phyloP scores from a whole-genome alignment of 2,113 vertebrate species.

The Sinosuthora webbiana region DNA sequence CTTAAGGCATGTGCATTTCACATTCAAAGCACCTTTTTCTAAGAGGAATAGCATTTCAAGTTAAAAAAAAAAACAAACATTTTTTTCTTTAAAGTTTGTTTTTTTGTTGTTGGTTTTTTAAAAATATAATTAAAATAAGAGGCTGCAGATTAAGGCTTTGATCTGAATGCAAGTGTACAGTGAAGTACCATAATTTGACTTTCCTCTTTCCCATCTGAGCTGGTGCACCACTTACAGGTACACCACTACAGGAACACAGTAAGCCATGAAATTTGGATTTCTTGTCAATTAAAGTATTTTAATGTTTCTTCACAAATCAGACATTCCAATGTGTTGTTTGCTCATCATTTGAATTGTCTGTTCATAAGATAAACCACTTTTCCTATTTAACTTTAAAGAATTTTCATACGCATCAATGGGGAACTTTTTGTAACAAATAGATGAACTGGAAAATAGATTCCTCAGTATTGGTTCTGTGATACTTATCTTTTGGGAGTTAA shows the following conservation, averaged over 20 bases:
- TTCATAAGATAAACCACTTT: background rate
- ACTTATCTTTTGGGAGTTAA: background rate
- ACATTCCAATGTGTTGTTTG: background rate
- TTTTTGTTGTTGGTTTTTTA: no score
- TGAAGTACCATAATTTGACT: background rate
- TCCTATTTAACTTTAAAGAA: background rate
- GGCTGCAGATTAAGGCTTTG: background rate
- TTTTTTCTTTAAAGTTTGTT: background rate
- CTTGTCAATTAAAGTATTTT: background rate
- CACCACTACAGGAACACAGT: background rate
- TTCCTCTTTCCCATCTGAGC: constrained; percentile 1
- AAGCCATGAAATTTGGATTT: background rate
- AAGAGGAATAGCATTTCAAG: background rate
- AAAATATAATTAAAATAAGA: background rate
- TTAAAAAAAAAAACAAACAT: background rate
- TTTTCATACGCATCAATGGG: background rate
- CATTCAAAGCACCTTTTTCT: background rate
- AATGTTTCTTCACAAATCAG: background rate
- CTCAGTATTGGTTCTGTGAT: background rate
- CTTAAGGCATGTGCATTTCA: background rate
- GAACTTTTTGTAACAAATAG: background rate
- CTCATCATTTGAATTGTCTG: background rate
- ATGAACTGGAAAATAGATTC: background rate
- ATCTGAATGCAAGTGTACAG: background rate
- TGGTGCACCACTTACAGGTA: background rate